Percentiles rank a stretch among this genome's conserved stretches.
phyloP scores from a whole-genome alignment of 64 coral and sea anemone genomes.

The Montipora foliosa region DNA sequence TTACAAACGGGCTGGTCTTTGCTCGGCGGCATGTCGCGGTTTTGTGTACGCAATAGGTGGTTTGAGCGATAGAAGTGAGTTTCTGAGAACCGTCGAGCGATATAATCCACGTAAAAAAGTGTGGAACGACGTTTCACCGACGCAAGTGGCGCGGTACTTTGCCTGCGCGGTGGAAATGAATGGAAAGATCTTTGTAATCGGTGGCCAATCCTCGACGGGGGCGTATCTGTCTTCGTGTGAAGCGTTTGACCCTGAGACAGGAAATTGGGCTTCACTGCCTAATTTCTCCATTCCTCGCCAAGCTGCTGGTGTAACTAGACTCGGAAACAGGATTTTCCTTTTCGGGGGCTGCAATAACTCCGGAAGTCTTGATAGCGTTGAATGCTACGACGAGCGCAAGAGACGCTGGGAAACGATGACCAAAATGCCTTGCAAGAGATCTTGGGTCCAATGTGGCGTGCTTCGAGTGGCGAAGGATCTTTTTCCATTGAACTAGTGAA shows the following conservation, averaged over 20 bases:
- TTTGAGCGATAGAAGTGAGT: constrained; percentile 54
- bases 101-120: constrained; percentile 41
- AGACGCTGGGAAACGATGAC: constrained; percentile 33
- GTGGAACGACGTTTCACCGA: constrained; percentile 36
- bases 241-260: constrained; percentile 31
- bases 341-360: constrained; percentile 77
- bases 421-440: constrained; percentile 55
- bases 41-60: constrained; percentile 57
- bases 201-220: constrained; percentile 54
- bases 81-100: constrained; percentile 63
- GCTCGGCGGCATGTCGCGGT: constrained; percentile 19
- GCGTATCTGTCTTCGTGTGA: constrained; percentile 58
- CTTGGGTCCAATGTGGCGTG: constrained; percentile 70
- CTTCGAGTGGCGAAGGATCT: constrained; percentile 54
- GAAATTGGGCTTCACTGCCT: constrained; percentile 59
- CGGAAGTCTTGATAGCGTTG: constrained; percentile 49
- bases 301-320: constrained; percentile 27
- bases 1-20: constrained; percentile 49
- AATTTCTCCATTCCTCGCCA: constrained; percentile 56
- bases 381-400: constrained; percentile 51
- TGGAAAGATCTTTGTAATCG: constrained; percentile 71
- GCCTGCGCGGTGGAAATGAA: constrained; percentile 48
- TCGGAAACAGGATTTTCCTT: constrained; percentile 53
- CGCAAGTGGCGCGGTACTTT: constrained; percentile 43
- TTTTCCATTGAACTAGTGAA: neutral